Evolutionary conservation across 1,140 invertebrate species (phyloP).

Genomic region (Choristoneura fumiferana): DNA sequence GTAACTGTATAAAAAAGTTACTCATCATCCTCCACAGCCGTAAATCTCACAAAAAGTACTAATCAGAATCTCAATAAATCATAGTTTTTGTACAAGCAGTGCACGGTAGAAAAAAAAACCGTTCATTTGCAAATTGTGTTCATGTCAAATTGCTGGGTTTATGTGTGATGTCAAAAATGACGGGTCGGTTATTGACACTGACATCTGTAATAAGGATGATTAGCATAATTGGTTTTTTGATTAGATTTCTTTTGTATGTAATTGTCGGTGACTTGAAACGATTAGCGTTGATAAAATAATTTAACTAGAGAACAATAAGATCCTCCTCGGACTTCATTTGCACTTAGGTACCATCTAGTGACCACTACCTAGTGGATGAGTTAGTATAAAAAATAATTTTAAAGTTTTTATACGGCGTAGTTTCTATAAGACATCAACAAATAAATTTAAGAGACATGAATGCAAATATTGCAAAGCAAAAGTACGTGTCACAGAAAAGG

Average conservation of each 20-base stretch:
- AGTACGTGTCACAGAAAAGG: slow-evolving; percentile 12
- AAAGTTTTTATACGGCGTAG: too few relatives aligned
- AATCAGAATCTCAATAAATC: slow-evolving; percentile 10
- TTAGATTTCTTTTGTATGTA: not conserved
- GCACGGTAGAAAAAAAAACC: slow-evolving; percentile 5
- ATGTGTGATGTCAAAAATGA: slow-evolving; percentile 8
- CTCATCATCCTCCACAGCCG: slow-evolving; percentile 12
- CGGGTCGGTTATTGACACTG: slow-evolving; percentile 8
- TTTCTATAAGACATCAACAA: too few relatives aligned
- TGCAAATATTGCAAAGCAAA: not conserved
- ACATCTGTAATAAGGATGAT: slow-evolving; percentile 3
- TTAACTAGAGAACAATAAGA: not conserved
- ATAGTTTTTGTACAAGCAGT: slow-evolving; percentile 5
- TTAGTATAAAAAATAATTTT: too few relatives aligned
- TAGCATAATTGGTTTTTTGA: slow-evolving; percentile 7
- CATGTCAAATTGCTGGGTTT: slow-evolving; percentile 12
- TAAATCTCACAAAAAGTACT: slow-evolving; percentile 20
- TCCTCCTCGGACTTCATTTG: too few relatives aligned
- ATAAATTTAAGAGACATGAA: too few relatives aligned
- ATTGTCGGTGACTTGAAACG: not conserved
- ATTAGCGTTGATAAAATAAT: slow-evolving; percentile 2
- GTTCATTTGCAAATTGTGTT: slow-evolving; percentile 8
- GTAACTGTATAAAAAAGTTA: slow-evolving; percentile 8
- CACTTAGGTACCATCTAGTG: not conserved
- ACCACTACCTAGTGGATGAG: too few relatives aligned